Evolutionary conservation across 2,113 vertebrate species (phyloP), one percentile per base, ranked within the genome.

Genomic region (Sialia sialis): DNA sequence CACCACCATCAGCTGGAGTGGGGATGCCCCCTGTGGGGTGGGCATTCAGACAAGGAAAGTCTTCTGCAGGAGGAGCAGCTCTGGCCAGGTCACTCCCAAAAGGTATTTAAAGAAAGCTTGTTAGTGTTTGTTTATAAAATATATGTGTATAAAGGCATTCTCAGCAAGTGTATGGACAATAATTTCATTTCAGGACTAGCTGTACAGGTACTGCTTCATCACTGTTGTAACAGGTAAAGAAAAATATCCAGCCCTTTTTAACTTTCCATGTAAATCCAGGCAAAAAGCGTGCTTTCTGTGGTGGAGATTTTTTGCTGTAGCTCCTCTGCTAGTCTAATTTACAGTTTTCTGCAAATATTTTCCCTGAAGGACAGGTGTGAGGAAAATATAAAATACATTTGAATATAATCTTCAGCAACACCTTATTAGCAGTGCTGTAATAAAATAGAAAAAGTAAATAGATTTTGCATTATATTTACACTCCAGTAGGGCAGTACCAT

Each of bases 1-100:
- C 56, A 70, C 93, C 43, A 98, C 97, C 10, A 4, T 72, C 76
- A 81, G 60, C 48, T 95, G 97, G 98, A 98, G 98, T 4, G 89
- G 89, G 72, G 98, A 98, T 21, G 72, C 97, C 4, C 11, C 97
- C 5, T 99, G 99, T 67, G 98, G 98, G 5, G 96, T 98, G 20
- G 99, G 99, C 14, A 88, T 98, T 17, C 99, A 99, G 97, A 98
- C 96, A 1, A 98, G 99, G 69, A 99, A 96, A 51, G 98, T 98
- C 72, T 98, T 94, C 97, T 99, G 99, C 95, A 80, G 98, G 90
- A 99, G 98, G 97, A 98, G 94, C 94, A 98, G 97, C 17, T 87
- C 96, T 43, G 99, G 99, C 83, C 97, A 98, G n/a, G 98, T 99
- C 59, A 90, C 98, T 59, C 96, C 93, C 82, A 99, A 99, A 98